Conservation (phyloP, 2,888 invertebrate genomes). For the Autographa pulchrina region DNA sequence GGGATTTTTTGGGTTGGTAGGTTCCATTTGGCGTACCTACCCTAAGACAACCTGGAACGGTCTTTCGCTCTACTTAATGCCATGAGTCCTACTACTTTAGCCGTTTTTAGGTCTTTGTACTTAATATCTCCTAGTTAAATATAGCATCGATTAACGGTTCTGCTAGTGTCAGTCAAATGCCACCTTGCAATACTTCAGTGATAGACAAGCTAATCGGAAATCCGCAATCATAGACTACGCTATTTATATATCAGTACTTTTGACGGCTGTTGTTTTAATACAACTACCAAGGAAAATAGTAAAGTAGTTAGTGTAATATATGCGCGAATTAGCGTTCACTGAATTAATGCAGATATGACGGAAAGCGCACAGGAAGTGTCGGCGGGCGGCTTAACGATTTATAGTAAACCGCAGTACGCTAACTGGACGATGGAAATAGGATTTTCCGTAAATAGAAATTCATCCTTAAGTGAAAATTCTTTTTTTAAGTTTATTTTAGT, state of each 20-base stretch:
- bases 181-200: background rate
- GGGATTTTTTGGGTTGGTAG: too few relatives aligned
- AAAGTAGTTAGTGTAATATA: slow-evolving; percentile 9
- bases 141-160: too few relatives aligned
- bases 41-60: too few relatives aligned
- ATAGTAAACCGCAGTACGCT: slow-evolving; percentile 4
- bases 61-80: too few relatives aligned
- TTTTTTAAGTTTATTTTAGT: too few relatives aligned
- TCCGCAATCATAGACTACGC: background rate
- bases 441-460: background rate
- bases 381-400: slow-evolving; percentile 12
- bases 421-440: background rate
- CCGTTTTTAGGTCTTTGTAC: too few relatives aligned
- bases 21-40: too few relatives aligned
- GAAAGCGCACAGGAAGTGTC: slow-evolving; percentile 34
- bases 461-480: too few relatives aligned
- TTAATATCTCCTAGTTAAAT: too few relatives aligned
- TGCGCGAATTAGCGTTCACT: slow-evolving; percentile 26
- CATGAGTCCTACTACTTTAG: too few relatives aligned
- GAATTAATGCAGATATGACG: slow-evolving; percentile 39
- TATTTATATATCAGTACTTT: background rate
- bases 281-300: background rate
- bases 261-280: background rate
- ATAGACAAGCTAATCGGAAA: background rate
- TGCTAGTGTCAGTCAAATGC: background rate